phyloP scores from a whole-genome alignment of 2,113 vertebrate genomes.

The Isurus oxyrinchus region DNA sequence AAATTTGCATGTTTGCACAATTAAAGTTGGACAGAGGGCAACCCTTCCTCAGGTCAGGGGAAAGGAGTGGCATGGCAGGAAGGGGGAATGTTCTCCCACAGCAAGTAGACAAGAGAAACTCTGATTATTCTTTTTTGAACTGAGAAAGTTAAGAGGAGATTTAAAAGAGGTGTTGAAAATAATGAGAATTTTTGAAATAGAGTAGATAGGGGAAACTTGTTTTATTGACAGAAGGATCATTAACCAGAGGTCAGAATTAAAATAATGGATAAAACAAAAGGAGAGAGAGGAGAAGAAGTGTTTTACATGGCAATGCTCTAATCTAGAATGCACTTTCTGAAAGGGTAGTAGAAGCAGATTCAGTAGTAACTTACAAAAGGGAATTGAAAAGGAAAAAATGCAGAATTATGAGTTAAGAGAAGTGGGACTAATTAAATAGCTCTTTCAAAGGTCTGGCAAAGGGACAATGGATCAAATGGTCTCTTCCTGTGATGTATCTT shows the following conservation, averaged over 20 bases:
- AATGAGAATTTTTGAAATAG: not conserved
- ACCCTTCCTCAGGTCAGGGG: not conserved
- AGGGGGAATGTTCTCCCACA: not conserved
- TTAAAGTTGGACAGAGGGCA: not conserved
- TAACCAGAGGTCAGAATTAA: not conserved
- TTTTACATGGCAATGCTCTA: not conserved
- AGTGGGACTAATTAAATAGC: not conserved
- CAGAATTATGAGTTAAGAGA: not conserved
- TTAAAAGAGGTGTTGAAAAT: not conserved
- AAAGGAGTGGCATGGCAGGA: not conserved
- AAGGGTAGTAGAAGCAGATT: not conserved
- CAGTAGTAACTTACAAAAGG: not conserved
- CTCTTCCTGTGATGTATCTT: not conserved
- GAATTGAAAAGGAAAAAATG: not conserved
- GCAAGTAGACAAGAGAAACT: not conserved
- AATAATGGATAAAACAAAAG: not conserved
- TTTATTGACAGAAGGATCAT: too few relatives aligned
- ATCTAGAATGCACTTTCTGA: not conserved
- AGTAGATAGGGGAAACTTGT: not conserved
- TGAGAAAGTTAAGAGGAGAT: not conserved
- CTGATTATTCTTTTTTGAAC: too few relatives aligned
- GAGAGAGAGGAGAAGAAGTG: not conserved
- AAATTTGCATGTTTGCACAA: not conserved
- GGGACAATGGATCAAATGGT: not conserved
- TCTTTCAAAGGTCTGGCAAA: not conserved